Conservation (phyloP, 2,888 invertebrate species). For the Scaeva pyrastri region DNA sequence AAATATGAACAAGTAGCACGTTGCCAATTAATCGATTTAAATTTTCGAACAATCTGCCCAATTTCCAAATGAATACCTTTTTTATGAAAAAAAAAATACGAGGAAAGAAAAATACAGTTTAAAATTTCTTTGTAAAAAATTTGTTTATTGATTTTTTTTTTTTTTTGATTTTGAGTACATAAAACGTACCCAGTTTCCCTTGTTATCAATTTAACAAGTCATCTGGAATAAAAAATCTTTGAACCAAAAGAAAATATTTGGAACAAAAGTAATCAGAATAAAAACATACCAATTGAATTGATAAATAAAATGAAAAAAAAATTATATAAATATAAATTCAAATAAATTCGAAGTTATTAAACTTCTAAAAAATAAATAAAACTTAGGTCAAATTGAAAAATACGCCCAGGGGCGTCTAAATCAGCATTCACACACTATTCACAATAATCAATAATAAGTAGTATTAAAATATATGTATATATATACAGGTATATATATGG, state of each 20-base stretch:
- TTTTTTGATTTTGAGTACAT: slow-evolving; percentile 56
- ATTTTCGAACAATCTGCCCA: no score
- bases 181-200: slow-evolving; percentile 72
- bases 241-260: slow-evolving; percentile 52
- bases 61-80: no score
- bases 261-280: slow-evolving; percentile 59
- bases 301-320: slow-evolving; percentile 41
- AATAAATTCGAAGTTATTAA: slow-evolving; percentile 56
- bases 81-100: background rate
- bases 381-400: slow-evolving; percentile 51
- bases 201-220: slow-evolving; percentile 73
- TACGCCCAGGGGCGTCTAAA: slow-evolving; percentile 27
- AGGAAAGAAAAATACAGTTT: slow-evolving; percentile 7
- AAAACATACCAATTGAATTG: slow-evolving; percentile 30
- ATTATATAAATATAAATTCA: slow-evolving; percentile 31
- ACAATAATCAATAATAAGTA: slow-evolving; percentile 68
- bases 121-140: slow-evolving; percentile 49
- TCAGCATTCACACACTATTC: slow-evolving; percentile 73
- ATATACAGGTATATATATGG: slow-evolving; percentile 54
- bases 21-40: no score
- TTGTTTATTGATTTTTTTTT: slow-evolving; percentile 51
- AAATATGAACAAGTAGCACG: no score
- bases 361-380: slow-evolving; percentile 53
- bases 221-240: slow-evolving; percentile 71
- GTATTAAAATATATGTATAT: slow-evolving; percentile 53